Evolutionary conservation across 2,888 invertebrate species (phyloP).

Genomic region (Orchesellides sinensis): DNA sequence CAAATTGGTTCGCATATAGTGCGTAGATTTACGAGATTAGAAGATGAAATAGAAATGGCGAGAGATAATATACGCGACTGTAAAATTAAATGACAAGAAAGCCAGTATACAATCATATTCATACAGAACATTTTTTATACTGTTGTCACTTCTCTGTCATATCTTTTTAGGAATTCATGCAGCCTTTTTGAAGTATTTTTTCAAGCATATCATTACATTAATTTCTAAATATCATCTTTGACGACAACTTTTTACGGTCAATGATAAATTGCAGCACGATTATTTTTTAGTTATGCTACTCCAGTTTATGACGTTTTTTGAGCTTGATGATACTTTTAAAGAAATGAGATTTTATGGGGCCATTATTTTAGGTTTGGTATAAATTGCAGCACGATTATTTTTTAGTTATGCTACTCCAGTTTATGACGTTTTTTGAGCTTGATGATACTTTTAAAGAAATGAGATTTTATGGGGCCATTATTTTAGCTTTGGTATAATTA

Average conservation of each 20-base stretch:
- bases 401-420: conserved; percentile 31
- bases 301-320: conserved; percentile 14
- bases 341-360: no score
- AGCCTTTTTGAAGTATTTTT: background rate
- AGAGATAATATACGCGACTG: background rate
- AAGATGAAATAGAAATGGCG: background rate
- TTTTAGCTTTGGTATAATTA: no score
- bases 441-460: no score
- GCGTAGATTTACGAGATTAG: background rate
- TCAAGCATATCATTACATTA: conserved; percentile 24
- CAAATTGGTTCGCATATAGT: background rate
- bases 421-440: background rate
- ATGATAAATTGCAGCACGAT: conserved; percentile 16
- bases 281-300: conserved; percentile 25
- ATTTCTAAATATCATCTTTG: conserved; percentile 2
- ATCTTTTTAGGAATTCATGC: background rate
- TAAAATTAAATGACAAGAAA: conserved; percentile 14
- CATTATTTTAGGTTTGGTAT: no score
- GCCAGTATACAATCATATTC: conserved; percentile 15
- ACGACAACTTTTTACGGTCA: conserved; percentile 26
- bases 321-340: no score
- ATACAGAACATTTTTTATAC: no score
- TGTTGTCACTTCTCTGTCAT: conserved; percentile 5
- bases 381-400: conserved; percentile 15
- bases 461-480: no score